Base-by-base conservation (phyloP, 2,113 vertebrate species). In the Leucosticte australis region DNA sequence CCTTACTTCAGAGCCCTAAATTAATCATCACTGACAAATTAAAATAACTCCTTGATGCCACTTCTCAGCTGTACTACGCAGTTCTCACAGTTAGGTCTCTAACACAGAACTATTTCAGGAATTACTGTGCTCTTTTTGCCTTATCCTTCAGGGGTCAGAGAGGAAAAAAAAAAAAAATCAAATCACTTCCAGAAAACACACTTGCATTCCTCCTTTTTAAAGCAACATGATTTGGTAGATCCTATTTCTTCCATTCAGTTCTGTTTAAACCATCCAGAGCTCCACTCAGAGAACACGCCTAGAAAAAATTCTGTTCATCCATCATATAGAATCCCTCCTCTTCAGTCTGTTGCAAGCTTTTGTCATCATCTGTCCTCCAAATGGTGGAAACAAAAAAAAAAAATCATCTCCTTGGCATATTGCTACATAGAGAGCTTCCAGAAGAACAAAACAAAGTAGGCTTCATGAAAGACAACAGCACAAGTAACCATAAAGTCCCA, bases 341-440 rank as follows among this genome's bases (percentile, higher is more conserved):
- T 75, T 52, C 41, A 76, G 37, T 69, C 79, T 81, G 39, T 24
- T 74, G 53, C 65, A 87, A 82, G 83, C 35, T 83, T 87, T 63
- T 78, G 39, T 78, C 60, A 69, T 85, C 71, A 64, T 76, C 53
- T 73, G 41, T 56, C 30, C 62, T 82, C 77, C 87, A 89, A 91
- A 93, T 44, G 64, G 86, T 67, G 46, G 70, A 37, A 70, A 50
- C 19, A 33, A 46, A 46, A 42, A 67, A 74, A 73, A 35, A 37
- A 55, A 23, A 9, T 39, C 3, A 35, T 15, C 56, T 85, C 35
- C 44, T 49, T 4, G 0, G 30, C 0, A 0, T 39, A 20, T 5
- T 69, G 31, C 75, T 85, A 79, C 39, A 39, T 19, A 65, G 50
- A 76, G 16, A 77, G 37, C 53, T 74, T 42, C n/a, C 20, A 63